Conservation (phyloP, 2,888 invertebrate genomes). For the Gibbula magus region DNA sequence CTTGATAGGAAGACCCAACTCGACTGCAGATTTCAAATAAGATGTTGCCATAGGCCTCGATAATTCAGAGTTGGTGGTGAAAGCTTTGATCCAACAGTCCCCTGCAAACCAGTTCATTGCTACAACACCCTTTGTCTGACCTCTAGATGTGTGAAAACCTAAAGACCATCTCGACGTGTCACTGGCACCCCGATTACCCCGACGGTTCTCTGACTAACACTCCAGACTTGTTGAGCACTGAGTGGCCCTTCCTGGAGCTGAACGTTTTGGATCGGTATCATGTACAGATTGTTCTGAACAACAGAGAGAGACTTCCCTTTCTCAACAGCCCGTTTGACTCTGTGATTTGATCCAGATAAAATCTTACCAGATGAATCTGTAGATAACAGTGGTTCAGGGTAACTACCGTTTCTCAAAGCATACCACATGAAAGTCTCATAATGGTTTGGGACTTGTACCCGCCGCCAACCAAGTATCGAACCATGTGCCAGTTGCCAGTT, state of each 20-base stretch:
- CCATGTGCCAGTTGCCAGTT: neutral
- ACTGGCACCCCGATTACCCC: neutral
- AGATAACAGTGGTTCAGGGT: neutral
- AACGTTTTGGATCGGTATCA: neutral
- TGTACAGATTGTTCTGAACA: neutral
- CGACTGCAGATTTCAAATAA: neutral
- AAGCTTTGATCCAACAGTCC: neutral
- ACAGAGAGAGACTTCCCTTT: neutral
- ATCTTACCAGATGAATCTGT: neutral
- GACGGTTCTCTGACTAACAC: neutral
- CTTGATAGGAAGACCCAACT: neutral
- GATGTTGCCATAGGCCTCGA: too few species aligned
- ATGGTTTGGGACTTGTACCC: neutral
- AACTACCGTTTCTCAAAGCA: neutral
- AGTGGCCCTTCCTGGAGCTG: neutral
- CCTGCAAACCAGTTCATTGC: neutral
- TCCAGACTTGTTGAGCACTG: neutral
- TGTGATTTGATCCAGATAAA: neutral
- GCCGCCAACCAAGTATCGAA: neutral
- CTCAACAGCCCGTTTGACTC: neutral
- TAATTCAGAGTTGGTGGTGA: neutral
- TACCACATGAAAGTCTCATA: neutral
- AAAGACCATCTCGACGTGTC: neutral
- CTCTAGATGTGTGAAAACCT: neutral
- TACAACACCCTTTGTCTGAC: neutral